These are phyloP conservation scores for Melieria picta DNA, from an alignment of 2,888 invertebrate species.

Conservation along the genomic window DNA sequence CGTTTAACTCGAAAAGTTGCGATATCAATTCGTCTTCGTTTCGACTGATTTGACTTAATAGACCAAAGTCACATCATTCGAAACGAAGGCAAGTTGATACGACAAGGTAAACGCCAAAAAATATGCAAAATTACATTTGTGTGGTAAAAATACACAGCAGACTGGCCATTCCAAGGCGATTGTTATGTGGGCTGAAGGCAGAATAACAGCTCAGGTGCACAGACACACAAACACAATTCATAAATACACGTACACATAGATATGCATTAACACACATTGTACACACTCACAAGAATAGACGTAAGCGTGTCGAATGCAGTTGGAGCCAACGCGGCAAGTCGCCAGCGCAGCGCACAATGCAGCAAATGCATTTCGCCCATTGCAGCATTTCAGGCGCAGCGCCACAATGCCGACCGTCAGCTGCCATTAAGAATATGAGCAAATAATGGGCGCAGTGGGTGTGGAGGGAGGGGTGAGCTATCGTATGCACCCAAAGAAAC, in stretches of 20 bases:
- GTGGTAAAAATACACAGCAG: neutral
- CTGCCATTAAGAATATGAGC: neutral
- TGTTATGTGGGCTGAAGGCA: too few relatives aligned
- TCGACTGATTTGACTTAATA: too few relatives aligned
- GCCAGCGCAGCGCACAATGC: constrained; percentile 18
- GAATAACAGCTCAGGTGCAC: too few relatives aligned
- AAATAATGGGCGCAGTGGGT: neutral
- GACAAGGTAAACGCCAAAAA: constrained; percentile 2
- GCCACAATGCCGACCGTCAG: neutral
- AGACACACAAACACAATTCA: too few relatives aligned
- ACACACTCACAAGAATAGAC: neutral
- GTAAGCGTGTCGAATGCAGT: neutral
- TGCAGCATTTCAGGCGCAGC: constrained; percentile 2
- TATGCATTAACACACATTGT: too few relatives aligned
- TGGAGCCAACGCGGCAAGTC: neutral
- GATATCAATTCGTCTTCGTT: too few relatives aligned
- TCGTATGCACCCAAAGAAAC: neutral
- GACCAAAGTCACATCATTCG: too few relatives aligned
- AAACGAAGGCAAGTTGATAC: too few relatives aligned
- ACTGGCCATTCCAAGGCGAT: neutral
- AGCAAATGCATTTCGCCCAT: constrained; percentile 28
- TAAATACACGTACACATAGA: too few relatives aligned
- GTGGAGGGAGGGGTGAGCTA: neutral
- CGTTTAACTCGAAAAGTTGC: too few relatives aligned
- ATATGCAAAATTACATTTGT: constrained; percentile 10